phyloP scores from a whole-genome alignment of 23 tunicate species.

The Styela clava region DNA sequence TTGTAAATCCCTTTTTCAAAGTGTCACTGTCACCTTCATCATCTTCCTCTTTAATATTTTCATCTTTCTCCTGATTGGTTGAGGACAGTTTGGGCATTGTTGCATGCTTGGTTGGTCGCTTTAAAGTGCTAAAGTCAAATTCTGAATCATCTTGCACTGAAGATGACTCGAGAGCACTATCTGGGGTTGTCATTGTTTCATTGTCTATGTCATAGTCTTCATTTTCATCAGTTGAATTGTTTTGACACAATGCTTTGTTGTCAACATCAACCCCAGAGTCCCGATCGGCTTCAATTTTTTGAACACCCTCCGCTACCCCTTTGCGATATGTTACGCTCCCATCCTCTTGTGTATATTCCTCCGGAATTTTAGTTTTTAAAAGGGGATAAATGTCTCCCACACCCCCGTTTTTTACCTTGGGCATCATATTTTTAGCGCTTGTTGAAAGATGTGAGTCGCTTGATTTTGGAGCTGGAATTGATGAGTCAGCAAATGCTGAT shows the following conservation, averaged over 20 bases:
- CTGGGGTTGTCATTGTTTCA: not conserved
- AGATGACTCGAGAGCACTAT: slow-evolving; percentile 18
- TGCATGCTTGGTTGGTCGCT: not conserved
- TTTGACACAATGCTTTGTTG: not conserved
- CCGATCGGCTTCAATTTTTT: slow-evolving; percentile 7
- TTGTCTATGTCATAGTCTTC: not conserved
- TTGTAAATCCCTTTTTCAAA: not conserved
- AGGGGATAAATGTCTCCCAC: slow-evolving; percentile 12
- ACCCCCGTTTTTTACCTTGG: slow-evolving; percentile 11
- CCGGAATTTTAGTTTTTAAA: slow-evolving; percentile 27
- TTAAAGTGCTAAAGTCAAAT: slow-evolving; percentile 1
- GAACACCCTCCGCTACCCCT: not conserved
- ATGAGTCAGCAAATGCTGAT: not conserved
- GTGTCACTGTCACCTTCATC: not conserved
- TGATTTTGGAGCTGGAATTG: not conserved
- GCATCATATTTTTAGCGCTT: not conserved
- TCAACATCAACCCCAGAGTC: slow-evolving; percentile 32
- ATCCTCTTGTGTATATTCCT: slow-evolving; percentile 13
- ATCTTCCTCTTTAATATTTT: not conserved
- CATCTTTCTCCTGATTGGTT: not conserved
- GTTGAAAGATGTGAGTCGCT: too few species aligned
- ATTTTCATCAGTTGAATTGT: not conserved
- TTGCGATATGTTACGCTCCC: slow-evolving; percentile 5
- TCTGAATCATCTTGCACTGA: not conserved
- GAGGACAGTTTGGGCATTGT: not conserved